phyloP scores from a whole-genome alignment of 2,113 vertebrate genomes.

The Zootoca vivipara region DNA sequence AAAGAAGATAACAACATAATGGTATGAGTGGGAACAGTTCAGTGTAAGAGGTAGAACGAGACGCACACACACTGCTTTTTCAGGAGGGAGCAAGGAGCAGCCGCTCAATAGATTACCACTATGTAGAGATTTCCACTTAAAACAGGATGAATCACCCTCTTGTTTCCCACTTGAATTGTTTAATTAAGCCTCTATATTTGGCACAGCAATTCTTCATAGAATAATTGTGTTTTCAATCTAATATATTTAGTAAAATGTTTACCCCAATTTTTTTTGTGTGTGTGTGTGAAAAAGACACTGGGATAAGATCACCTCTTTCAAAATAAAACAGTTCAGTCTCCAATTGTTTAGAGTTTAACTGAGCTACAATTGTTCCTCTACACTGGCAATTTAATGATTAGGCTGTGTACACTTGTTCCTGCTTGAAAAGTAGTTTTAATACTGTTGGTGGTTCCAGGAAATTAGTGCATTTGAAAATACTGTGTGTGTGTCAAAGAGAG shows the following conservation, averaged over 20 bases:
- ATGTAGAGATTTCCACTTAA: background rate
- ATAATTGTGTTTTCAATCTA: slow-evolving; percentile 4
- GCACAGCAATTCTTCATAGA: slow-evolving; percentile 15
- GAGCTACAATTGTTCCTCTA: background rate
- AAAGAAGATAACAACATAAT: background rate
- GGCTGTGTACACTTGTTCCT: background rate
- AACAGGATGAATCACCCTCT: slow-evolving; percentile 15
- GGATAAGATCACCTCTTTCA: background rate
- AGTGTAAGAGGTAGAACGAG: background rate
- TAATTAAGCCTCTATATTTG: slow-evolving; percentile 30
- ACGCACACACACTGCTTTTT: background rate
- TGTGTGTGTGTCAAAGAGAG: background rate
- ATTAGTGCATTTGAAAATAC: background rate
- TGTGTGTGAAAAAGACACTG: background rate
- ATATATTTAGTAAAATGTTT: slow-evolving; percentile 10
- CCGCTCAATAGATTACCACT: slow-evolving; percentile 17
- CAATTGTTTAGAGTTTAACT: slow-evolving; percentile 2
- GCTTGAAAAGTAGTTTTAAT: slow-evolving; percentile 3
- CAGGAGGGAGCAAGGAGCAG: slow-evolving; percentile 24
- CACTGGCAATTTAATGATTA: slow-evolving; percentile 18
- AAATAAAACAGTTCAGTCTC: slow-evolving; percentile 1
- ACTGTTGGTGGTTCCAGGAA: background rate
- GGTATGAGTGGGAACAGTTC: fast-evolving
- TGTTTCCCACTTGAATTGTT: slow-evolving; percentile 8
- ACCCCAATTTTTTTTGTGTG: background rate